Base-by-base conservation (phyloP, 2,113 vertebrate genomes). In the Xyliphius kryptos region DNA sequence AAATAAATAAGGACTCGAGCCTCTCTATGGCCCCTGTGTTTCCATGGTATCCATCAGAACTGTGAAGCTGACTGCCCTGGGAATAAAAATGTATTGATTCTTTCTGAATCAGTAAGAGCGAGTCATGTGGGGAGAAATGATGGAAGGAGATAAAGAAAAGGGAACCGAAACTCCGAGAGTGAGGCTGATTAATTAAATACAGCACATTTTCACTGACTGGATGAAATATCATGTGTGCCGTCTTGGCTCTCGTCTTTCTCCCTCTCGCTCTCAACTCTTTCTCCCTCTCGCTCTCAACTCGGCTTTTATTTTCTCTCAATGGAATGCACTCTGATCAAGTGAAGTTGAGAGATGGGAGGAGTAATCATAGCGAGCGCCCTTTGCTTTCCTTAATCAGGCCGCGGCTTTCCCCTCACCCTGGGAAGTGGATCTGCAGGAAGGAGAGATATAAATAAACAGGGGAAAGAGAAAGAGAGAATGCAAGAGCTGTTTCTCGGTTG, bases 31-130 rank as follows among this genome's bases (percentile, higher is more conserved):
- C 53, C 48, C 1, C 12, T 54, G 49, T 37, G 59, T 70, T 70
- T 70, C 68, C 64, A 67, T 70, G 68, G 63, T 54, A 56, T 69
- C 67, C 67, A 63, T 44, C 51, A 47, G 60, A 43, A 52, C 63
- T 67, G 59, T 36, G 38, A 43, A 54, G 63, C 54, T 26, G 43
- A 40, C 63, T 46, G 38, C 16, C 63, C 83, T 79, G 76, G 76
- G 79, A 79, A 71, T 75, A 58, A 63, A 72, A 75, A 60, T 62
- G 63, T 80, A 84, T 85, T 69, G 83, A 86, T 85, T 82, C 71
- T 61, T 69, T 68, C 64, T 66, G 69, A 50, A 21, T 19, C 21
- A n/a, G 5, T 53, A 20, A 50, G 67, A 11, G 16, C n/a, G n/a
- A n/a, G n/a, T n/a, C n/a, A n/a, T n/a, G 41, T 46, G 46, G 40